Conservation (phyloP, 2,797 vertebrate species). For the Schizothorax lantsangensis region DNA sequence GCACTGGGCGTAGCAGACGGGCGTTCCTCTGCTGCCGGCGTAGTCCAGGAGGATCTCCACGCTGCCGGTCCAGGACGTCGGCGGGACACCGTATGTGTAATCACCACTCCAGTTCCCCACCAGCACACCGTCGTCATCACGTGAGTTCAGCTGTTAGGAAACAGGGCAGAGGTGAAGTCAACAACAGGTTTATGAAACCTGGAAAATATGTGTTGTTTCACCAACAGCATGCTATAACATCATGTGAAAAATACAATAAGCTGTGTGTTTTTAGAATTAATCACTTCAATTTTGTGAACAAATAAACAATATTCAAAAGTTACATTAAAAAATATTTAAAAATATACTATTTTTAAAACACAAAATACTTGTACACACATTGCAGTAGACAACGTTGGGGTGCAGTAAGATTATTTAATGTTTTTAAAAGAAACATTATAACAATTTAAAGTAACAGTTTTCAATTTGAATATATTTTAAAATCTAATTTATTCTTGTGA, state of each 20-base stretch:
- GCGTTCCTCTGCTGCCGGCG: slow-evolving; percentile 68
- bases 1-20: slow-evolving; percentile 92
- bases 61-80: slow-evolving; percentile 95
- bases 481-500: not conserved
- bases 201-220: not conserved
- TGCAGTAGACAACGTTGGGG: not conserved
- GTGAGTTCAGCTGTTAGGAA: slow-evolving; percentile 85
- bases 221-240: not conserved
- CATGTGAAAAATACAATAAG: not conserved
- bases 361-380: not conserved
- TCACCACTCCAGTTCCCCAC: slow-evolving; percentile 90
- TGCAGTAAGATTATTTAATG: not conserved
- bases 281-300: not conserved
- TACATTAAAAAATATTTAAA: not conserved
- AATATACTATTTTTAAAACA: not conserved
- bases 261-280: not conserved
- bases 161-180: not conserved
- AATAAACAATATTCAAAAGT: not conserved
- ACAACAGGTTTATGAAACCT: not conserved
- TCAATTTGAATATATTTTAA: not conserved
- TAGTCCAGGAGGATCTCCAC: slow-evolving; percentile 92
- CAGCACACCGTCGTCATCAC: slow-evolving; percentile 89
- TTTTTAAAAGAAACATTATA: not conserved
- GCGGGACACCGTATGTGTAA: slow-evolving; percentile 88
- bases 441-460: not conserved